Evolutionary conservation across 30 jellyfish, hydroid and myxozoan genomes (phyloP).

Genomic region (Chrysaora quinquecirrha): DNA sequence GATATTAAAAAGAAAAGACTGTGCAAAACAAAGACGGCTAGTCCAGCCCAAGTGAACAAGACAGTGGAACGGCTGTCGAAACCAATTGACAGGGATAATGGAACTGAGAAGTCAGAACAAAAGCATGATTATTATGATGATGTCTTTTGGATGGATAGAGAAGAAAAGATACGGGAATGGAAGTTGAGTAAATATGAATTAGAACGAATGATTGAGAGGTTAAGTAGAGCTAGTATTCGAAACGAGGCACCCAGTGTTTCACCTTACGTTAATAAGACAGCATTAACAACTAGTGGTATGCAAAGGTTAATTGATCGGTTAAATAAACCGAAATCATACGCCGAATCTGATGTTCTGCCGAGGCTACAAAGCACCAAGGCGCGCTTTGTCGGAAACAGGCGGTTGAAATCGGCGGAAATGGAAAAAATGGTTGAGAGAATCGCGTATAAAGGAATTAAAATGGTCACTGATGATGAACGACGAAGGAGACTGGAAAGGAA

Average conservation of each 20-base stretch:
- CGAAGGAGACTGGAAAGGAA: background rate
- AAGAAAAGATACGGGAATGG: slow-evolving; percentile 14
- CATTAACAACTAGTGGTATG: slow-evolving; percentile 21
- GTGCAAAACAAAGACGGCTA: slow-evolving; percentile 27
- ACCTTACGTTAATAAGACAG: background rate
- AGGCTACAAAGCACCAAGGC: background rate
- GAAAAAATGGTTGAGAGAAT: slow-evolving; percentile 5
- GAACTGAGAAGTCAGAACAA: background rate
- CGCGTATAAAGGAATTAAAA: background rate
- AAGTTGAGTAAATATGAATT: slow-evolving; percentile 41
- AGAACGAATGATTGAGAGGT: slow-evolving; percentile 44
- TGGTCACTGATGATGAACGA: background rate
- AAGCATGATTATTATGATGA: slow-evolving; percentile 13
- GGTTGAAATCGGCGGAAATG: background rate
- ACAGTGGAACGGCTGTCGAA: slow-evolving; percentile 45
- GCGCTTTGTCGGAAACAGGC: background rate
- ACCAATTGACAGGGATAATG: background rate
- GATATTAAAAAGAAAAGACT: slow-evolving; percentile 6
- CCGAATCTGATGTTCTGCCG: background rate
- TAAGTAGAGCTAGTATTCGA: slow-evolving; percentile 31
- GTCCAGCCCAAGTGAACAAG: slow-evolving; percentile 15
- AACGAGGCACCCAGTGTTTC: background rate
- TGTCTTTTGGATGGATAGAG: background rate
- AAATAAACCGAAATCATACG: background rate
- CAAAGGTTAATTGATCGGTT: background rate